Conservation (phyloP, 2,797 vertebrate genomes). For the Eospalax fontanierii region DNA sequence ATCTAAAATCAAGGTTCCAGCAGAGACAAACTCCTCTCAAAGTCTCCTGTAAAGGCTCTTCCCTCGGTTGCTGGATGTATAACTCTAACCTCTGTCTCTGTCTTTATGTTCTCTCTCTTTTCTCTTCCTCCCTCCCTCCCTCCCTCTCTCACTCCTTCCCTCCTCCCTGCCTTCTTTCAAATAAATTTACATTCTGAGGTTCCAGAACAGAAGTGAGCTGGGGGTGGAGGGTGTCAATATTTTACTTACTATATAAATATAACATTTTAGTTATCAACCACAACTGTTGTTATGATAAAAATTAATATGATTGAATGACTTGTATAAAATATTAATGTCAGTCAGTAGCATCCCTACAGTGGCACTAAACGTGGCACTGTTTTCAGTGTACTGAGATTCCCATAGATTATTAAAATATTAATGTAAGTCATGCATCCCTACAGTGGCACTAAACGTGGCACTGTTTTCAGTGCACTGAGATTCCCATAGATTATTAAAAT, state of each 20-base stretch:
- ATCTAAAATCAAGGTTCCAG: not conserved
- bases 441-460: too few relatives aligned
- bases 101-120: not conserved
- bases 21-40: not conserved
- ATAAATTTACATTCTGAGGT: conserved; percentile 2
- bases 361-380: not conserved
- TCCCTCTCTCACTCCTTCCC: not conserved
- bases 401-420: too few relatives aligned
- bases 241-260: not conserved
- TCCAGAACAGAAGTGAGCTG: not conserved
- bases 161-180: not conserved
- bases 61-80: not conserved
- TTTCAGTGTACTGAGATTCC: too few relatives aligned
- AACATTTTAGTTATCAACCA: conserved; percentile 34
- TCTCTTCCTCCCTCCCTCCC: fast-evolving
- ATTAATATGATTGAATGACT: conserved; percentile 25
- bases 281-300: not conserved
- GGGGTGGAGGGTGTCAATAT: not conserved
- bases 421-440: conserved; percentile 29
- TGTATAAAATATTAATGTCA: not conserved
- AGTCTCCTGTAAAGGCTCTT: not conserved
- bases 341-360: not conserved
- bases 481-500: too few relatives aligned
- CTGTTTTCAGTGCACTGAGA: too few relatives aligned
- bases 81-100: not conserved